Conservation (phyloP, 2,797 vertebrate species). For the Mormyrops attenuatus region DNA sequence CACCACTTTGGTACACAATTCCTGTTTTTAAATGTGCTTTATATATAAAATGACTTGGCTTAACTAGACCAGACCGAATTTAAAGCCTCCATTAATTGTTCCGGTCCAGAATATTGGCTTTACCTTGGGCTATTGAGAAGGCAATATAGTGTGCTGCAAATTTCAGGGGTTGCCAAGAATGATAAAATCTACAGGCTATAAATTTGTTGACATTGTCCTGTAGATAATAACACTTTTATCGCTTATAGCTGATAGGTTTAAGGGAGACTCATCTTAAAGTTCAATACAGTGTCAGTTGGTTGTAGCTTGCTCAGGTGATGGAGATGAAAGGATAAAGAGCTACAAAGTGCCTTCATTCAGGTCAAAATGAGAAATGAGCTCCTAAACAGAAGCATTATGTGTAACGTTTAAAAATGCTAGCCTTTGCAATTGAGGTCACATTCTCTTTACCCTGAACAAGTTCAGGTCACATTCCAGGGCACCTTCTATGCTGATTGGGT, state of each 20-base stretch:
- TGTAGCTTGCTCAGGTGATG: not conserved
- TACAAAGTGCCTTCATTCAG: not conserved
- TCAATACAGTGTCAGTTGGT: not conserved
- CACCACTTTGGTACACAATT: not conserved
- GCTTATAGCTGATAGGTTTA: not conserved
- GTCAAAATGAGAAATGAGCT: not conserved
- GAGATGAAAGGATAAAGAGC: not conserved
- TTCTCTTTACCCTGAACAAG: not conserved
- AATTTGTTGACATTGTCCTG: not conserved
- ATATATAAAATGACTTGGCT: not conserved
- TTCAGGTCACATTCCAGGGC: not conserved
- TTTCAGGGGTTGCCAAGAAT: not conserved
- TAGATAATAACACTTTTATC: not conserved
- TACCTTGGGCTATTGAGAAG: not conserved
- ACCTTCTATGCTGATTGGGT: not conserved
- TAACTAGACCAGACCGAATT: not conserved
- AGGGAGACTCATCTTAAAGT: not conserved
- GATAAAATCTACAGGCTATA: not conserved
- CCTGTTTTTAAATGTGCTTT: not conserved
- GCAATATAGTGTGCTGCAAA: not conserved
- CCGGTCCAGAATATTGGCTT: not conserved
- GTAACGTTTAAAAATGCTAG: not conserved
- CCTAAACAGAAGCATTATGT: not conserved
- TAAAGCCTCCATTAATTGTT: not conserved
- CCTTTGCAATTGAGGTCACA: not conserved